Conservation (phyloP, 2,888 invertebrate genomes). For the Parochlus steinenii region DNA sequence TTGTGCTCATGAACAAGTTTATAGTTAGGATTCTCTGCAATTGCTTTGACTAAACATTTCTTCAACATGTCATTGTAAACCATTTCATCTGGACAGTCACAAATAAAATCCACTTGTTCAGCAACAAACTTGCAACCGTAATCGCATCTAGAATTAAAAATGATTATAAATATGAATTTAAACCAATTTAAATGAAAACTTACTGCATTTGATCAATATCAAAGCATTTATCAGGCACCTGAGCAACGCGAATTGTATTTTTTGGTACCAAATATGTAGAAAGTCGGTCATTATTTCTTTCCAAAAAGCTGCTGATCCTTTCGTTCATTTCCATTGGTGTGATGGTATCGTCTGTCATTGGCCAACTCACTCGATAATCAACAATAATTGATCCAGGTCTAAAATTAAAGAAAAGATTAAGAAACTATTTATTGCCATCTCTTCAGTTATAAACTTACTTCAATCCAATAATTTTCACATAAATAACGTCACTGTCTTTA, state of each 20-base stretch:
- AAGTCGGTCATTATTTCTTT: constrained; percentile 41
- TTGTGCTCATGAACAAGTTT: constrained; percentile 14
- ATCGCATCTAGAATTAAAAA: constrained; percentile 33
- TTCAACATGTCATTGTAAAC: constrained; percentile 26
- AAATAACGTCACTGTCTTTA: constrained; percentile 36
- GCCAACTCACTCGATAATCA: constrained; percentile 49
- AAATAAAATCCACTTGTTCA: constrained; percentile 40
- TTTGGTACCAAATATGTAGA: constrained; percentile 27
- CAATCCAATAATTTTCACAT: constrained; percentile 42
- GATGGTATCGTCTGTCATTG: constrained; percentile 34
- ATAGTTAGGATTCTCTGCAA: constrained; percentile 15
- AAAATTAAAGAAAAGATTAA: constrained; percentile 20
- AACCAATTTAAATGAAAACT: constrained; percentile 4
- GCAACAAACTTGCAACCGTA: constrained; percentile 51
- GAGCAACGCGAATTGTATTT: constrained; percentile 19
- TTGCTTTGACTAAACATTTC: constrained; percentile 18
- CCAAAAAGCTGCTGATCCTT: constrained; percentile 34
- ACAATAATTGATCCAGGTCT: constrained; percentile 49
- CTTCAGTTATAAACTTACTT: constrained; percentile 32
- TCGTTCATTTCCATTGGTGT: constrained; percentile 32
- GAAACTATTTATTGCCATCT: background rate
- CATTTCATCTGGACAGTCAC: constrained; percentile 42
- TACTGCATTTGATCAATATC: constrained; percentile 32
- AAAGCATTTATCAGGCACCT: constrained; percentile 45
- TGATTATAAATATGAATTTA: background rate